Evolutionary conservation across 2,113 vertebrate genomes (phyloP).

Genomic region (Nyctibius bracteatus): DNA sequence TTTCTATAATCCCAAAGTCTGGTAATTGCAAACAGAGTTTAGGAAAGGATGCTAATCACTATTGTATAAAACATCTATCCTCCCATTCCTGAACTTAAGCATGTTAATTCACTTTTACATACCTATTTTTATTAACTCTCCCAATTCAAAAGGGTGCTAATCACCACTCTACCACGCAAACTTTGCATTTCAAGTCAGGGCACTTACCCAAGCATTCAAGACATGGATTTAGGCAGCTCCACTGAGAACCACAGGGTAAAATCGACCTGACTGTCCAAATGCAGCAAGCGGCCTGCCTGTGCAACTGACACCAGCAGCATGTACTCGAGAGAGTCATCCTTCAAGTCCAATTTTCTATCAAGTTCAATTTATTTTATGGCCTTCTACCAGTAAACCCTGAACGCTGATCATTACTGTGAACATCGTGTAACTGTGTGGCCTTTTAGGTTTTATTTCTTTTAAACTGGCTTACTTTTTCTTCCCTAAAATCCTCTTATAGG

Average conservation of each 20-base stretch:
- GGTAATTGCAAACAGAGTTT: background rate
- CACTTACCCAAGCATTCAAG: background rate
- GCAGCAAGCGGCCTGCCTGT: background rate
- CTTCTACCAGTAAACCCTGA: background rate
- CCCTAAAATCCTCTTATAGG: background rate
- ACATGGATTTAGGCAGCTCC: background rate
- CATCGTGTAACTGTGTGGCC: rapidly evolving
- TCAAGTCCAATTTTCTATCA: background rate
- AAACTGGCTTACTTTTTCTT: background rate
- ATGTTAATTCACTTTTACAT: background rate
- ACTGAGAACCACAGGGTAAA: background rate
- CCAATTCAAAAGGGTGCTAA: background rate
- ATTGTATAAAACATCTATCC: background rate
- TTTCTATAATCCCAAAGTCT: background rate
- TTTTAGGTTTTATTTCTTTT: background rate
- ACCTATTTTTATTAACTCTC: background rate
- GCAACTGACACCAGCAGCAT: background rate
- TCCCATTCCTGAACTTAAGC: background rate
- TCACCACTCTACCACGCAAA: background rate
- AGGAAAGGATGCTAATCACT: background rate
- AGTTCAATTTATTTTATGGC: background rate
- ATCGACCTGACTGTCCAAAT: background rate
- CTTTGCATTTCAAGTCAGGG: background rate
- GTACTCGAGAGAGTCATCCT: background rate
- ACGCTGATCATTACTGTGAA: background rate